These are phyloP conservation scores for Pseudolaguvia tuberculata DNA, from an alignment of 2,113 vertebrate species.

Conservation along the genomic window DNA sequence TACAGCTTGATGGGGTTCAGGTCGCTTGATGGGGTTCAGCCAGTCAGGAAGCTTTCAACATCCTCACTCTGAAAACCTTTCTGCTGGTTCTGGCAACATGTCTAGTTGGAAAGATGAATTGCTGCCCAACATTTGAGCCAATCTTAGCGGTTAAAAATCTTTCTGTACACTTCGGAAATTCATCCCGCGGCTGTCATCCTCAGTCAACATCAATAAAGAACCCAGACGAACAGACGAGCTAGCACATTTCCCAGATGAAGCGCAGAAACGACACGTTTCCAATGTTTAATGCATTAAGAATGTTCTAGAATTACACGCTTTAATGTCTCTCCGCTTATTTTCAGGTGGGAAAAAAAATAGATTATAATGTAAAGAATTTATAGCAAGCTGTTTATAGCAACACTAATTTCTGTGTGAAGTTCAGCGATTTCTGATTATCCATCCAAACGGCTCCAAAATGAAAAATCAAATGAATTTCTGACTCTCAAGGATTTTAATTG, in stretches of 20 bases:
- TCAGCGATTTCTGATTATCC: background rate
- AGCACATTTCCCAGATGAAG: background rate
- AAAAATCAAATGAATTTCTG: background rate
- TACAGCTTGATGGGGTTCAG: background rate
- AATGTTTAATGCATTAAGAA: background rate
- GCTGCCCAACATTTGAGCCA: background rate
- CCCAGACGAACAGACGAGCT: background rate
- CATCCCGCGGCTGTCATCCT: conserved; percentile 1
- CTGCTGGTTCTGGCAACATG: background rate
- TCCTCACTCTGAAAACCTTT: background rate
- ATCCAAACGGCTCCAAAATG: background rate
- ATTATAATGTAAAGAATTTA: too few relatives aligned
- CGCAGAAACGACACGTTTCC: background rate
- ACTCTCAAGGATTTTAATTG: background rate
- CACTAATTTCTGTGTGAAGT: background rate
- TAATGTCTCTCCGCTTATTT: background rate
- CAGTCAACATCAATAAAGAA: background rate
- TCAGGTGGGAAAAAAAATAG: background rate
- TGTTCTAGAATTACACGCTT: background rate
- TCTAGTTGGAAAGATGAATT: conserved; percentile 12
- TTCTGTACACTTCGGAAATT: conserved; percentile 8
- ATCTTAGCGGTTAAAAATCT: background rate
- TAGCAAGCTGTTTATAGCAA: too few relatives aligned
- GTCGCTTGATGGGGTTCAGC: background rate
- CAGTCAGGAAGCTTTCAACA: conserved; percentile 8